Evolutionary conservation across 2,797 vertebrate genomes (phyloP), one percentile per base, ranked within the genome.

Genomic region (Epinephelus awoara): DNA sequence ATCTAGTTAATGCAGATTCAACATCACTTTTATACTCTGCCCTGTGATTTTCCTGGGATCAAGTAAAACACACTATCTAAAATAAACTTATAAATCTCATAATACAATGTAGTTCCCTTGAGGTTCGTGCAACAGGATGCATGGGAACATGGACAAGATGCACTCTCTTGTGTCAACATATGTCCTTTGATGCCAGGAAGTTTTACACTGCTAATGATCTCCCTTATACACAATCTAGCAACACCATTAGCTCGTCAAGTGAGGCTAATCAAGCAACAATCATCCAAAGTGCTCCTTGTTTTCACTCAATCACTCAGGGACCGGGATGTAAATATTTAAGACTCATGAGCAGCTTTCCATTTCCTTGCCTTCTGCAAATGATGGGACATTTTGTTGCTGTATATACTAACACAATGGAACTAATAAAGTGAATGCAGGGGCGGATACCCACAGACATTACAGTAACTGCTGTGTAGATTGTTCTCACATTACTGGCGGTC

Each of bases 301-400:
- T 71, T 70, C n/a, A n/a, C 27, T 72, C 0, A 50, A 83, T 85
- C 55, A 75, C 66, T 56, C 54, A 57, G 27, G 19, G 67, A 21
- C 23, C 10, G 6, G 2, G 23, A 73, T 80, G 67, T 84, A 89
- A 81, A 90, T 86, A 75, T 79, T 82, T 63, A 77, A 71, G 54
- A 85, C 78, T 47, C 27, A 82, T 18, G 14, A 34, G 49, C 23
- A 75, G 64, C 27, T 77, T 75, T 74, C 46, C 21, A 68, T 82
- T 67, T 66, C 15, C 51, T 71, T 0, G 4, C 27, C 49, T n/a
- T 54, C 17, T 40, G 64, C 34, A 34, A 57, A 74, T 23, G 25
- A 56, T 54, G 47, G 65, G 58, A 71, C 42, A 18, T 72, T 64
- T 62, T 62, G 23, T 69, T 34, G 47, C 15, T 74, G 71, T 85